Percentiles rank a stretch among this genome's conserved stretches.
phyloP scores from a whole-genome alignment of 2,797 vertebrate species.

The Pachyuromys duprasi region DNA sequence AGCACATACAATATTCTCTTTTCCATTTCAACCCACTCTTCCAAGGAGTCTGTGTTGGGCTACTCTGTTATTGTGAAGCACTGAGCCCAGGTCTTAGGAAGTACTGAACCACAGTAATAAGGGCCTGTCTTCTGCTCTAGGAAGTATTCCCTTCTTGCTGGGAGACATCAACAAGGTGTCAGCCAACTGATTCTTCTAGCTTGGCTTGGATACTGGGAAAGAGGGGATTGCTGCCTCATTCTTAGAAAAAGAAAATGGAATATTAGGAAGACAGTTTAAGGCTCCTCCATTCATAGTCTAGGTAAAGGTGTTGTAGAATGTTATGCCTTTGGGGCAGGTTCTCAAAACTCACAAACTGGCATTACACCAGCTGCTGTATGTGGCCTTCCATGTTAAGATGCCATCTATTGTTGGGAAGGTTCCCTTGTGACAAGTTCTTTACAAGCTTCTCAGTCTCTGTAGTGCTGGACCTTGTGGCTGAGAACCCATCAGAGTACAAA shows the following conservation, averaged over 20 bases:
- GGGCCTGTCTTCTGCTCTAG: neutral
- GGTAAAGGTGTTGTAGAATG: neutral
- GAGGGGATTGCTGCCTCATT: neutral
- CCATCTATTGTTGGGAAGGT: conserved; percentile 27
- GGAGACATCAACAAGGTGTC: neutral
- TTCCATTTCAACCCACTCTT: neutral
- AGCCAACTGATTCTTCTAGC: neutral
- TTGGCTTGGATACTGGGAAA: neutral
- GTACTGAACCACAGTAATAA: neutral
- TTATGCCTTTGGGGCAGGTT: neutral
- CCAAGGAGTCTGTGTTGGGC: neutral
- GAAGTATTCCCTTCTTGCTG: neutral
- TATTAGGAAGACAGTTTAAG: neutral
- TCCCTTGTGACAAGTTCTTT: neutral
- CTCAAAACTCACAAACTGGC: neutral
- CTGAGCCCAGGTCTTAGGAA: neutral
- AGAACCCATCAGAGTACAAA: neutral
- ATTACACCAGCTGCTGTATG: neutral
- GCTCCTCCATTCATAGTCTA: neutral
- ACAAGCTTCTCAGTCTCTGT: conserved; percentile 15
- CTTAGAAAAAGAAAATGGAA: neutral
- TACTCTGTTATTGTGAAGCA: neutral
- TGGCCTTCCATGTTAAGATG: neutral
- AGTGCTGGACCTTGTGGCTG: neutral
- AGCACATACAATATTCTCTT: neutral